Conservation (phyloP, 2,888 invertebrate species). For the Reticulitermes lucifugus region DNA sequence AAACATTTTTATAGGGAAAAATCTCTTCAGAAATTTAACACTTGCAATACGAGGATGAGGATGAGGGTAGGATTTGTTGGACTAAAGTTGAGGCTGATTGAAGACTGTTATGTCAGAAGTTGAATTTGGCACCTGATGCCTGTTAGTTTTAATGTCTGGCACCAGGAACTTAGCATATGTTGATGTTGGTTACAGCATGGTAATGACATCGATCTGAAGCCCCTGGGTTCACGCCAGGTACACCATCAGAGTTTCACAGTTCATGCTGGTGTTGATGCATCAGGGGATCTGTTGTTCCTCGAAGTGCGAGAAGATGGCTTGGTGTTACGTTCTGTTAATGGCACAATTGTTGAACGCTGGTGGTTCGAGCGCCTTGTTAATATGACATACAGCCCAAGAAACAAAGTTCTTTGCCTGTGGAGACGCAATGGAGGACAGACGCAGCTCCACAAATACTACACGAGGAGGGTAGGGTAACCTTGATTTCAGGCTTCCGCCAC, state of each 20-base stretch:
- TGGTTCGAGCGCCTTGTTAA: constrained; percentile 99
- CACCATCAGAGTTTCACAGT: constrained; percentile 99
- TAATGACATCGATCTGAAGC: constrained; percentile 97
- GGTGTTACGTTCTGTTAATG: constrained; percentile 83
- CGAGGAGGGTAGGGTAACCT: constrained; percentile 84
- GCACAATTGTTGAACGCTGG: constrained; percentile 94
- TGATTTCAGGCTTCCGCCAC: no score
- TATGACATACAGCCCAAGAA: constrained; percentile 99
- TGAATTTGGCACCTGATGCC: no score
- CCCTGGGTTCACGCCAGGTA: constrained; percentile 92
- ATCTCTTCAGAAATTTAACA: no score
- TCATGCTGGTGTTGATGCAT: constrained; percentile 93
- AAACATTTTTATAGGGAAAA: no score
- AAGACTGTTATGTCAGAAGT: no score
- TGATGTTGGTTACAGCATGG: constrained; percentile 71
- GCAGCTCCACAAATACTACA: constrained; percentile 97
- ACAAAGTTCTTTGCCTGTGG: constrained; percentile 97
- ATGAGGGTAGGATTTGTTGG: no score
- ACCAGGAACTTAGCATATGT: background rate
- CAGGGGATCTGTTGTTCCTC: constrained; percentile 88
- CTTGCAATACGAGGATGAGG: no score
- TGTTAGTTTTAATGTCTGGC: no score
- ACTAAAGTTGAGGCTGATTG: no score
- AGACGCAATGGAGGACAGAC: constrained; percentile 94
- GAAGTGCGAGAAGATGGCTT: constrained; percentile 98